phyloP scores from a whole-genome alignment of 2,888 invertebrate species.

The Eubasilissa splendida region DNA sequence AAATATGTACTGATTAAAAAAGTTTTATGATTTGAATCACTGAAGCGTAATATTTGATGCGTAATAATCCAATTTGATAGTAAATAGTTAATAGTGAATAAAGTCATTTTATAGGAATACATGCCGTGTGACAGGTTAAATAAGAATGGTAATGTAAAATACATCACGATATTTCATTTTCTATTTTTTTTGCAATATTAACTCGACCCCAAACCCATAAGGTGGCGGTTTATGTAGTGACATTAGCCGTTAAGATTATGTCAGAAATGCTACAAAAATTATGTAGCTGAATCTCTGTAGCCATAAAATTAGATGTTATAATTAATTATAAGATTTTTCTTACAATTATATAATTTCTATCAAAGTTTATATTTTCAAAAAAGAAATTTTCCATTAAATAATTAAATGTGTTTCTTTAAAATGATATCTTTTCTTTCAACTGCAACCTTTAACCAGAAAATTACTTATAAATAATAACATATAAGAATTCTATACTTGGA shows the following conservation, averaged over 20 bases:
- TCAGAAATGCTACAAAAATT: slow-evolving; percentile 51
- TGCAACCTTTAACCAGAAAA: no score
- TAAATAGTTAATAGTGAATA: slow-evolving; percentile 6
- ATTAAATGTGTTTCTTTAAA: slow-evolving; percentile 64
- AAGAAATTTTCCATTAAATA: slow-evolving; percentile 62
- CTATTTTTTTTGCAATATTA: slow-evolving; percentile 56
- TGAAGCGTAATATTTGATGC: background rate
- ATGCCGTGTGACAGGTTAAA: slow-evolving; percentile 47
- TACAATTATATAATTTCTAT: slow-evolving; percentile 75
- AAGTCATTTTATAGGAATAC: slow-evolving; percentile 33
- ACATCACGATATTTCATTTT: slow-evolving; percentile 37
- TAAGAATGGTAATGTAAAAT: slow-evolving; percentile 15
- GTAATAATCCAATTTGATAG: background rate
- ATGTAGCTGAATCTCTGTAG: slow-evolving; percentile 56
- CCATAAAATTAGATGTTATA: slow-evolving; percentile 66
- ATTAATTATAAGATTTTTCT: slow-evolving; percentile 73
- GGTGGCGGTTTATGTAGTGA: slow-evolving; percentile 59
- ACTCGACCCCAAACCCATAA: slow-evolving; percentile 57
- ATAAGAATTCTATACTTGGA: no score
- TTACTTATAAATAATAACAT: no score
- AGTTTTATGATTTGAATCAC: no score
- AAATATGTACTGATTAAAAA: no score
- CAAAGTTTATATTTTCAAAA: slow-evolving; percentile 74
- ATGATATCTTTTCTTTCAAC: slow-evolving; percentile 9
- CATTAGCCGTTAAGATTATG: slow-evolving; percentile 55